A percentile compares a stretch with the other conserved stretches of the same genome.
Conservation (phyloP, 2,888 invertebrate genomes). For the Melikaiella ostensackeni region DNA sequence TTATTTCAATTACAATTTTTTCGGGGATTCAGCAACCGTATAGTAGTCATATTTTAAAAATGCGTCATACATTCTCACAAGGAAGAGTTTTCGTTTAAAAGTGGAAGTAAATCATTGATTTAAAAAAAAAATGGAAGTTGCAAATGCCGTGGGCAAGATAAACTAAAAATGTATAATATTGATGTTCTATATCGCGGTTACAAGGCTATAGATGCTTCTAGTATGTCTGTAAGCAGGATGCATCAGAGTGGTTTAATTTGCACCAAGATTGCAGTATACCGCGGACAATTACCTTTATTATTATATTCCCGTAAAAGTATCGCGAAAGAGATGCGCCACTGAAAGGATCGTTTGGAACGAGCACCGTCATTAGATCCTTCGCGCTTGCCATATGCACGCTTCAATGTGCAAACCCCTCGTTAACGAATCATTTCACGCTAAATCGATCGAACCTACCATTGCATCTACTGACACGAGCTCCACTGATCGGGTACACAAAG, state of each 20-base stretch:
- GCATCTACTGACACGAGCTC: constrained; percentile 10
- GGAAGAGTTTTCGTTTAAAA: too few relatives aligned
- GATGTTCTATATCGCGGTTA: constrained; percentile 14
- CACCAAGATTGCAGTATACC: constrained; percentile 32
- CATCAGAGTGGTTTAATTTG: constrained; percentile 30
- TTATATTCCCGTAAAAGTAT: constrained; percentile 40
- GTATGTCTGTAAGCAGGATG: constrained; percentile 22
- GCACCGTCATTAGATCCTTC: constrained; percentile 39
- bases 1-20: background rate
- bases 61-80: too few relatives aligned
- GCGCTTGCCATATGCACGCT: constrained; percentile 39
- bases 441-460: constrained; percentile 30
- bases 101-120: too few relatives aligned
- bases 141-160: background rate
- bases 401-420: constrained; percentile 40
- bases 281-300: constrained; percentile 36
- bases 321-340: constrained; percentile 35
- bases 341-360: constrained; percentile 35
- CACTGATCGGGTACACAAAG: background rate
- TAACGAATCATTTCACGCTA: constrained; percentile 40
- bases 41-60: too few relatives aligned
- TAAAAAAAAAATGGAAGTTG: too few relatives aligned
- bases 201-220: background rate
- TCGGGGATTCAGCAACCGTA: background rate
- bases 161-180: background rate